Base-by-base conservation (phyloP, 2,888 invertebrate species). In the Drosophila vallismaia region DNA sequence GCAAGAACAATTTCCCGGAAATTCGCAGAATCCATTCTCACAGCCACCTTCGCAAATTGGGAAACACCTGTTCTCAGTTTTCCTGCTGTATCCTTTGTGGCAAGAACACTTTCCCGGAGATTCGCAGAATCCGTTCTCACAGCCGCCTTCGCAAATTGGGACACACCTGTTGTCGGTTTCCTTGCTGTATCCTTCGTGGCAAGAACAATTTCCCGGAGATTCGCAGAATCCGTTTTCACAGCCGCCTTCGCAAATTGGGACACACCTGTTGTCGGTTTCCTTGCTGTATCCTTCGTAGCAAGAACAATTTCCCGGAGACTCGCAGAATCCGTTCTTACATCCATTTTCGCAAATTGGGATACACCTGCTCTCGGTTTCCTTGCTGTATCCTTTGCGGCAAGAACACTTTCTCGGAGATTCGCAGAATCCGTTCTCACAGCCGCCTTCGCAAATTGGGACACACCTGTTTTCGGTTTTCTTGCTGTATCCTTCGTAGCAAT, bases 41-140 rank as follows among this genome's bases (percentile, higher is more conserved):
- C 49, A 57, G 0, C 40, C 56, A 1, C 0, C 12, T 1, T 33
- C 9, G 9, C 54, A 54, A 9, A 56, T 6, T 6, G 56, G 48
- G 4, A 0, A 3, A 19, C 59, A 59, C 1, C 2, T 45, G 7
- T 29, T 46, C 36, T 36, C 52, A 3, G 6, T 38, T 0, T 28
- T 12, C 9, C 26, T 54, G 8, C 3, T 19, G 7, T 45, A 71
- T 31, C 71, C 71, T 1, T 58, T 24, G 7, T 49, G 6, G 31
- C 73, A 74, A 1, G 45, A 28, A 19, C 74, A 74, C 9, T 44
- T n/a, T 14, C 51, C 64, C 0, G 75, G 75, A 0, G 58, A 14
- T 12, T 2, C 29, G 9, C 74, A 74, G 2, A 42, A 14, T 6
- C 74, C 74, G 9, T 74, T 68, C 31, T 62, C n/a, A 33, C 74